Conservation (phyloP, 2,797 vertebrate species). For the Saguinus oedipus region DNA sequence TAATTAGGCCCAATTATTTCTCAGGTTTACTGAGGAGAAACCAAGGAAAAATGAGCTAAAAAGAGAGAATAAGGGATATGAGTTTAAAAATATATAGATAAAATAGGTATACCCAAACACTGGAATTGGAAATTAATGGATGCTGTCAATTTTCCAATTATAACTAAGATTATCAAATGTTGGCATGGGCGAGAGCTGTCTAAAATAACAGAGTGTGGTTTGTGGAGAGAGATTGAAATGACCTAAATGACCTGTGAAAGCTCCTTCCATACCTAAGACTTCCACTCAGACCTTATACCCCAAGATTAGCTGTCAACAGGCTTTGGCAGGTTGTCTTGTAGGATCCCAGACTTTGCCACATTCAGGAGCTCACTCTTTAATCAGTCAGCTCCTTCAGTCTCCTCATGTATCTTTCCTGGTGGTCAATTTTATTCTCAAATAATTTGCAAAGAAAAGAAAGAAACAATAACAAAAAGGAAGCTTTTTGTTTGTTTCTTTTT, state of each 20-base stretch:
- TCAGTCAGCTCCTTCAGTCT: constrained; percentile 17
- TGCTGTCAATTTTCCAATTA: not conserved
- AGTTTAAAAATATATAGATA: not conserved
- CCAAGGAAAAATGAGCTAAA: not conserved
- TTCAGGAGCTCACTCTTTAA: not conserved
- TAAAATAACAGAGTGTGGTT: constrained; percentile 1
- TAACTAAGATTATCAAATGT: not conserved
- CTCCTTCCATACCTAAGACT: not conserved
- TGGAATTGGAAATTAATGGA: not conserved
- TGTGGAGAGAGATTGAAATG: not conserved
- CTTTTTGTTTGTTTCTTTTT: constrained; percentile 24
- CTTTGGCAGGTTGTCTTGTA: constrained; percentile 20
- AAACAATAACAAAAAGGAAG: not conserved
- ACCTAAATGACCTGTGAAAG: constrained; percentile 44
- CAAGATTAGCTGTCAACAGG: constrained; percentile 47
- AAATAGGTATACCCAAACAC: not conserved
- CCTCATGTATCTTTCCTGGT: not conserved
- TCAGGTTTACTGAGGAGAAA: not conserved
- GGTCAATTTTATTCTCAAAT: constrained; percentile 20
- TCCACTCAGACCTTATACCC: not conserved
- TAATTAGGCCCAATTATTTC: not conserved
- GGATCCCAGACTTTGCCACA: not conserved
- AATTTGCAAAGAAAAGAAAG: not conserved
- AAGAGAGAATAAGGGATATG: not conserved
- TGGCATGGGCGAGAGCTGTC: not conserved